Base-by-base conservation (phyloP, 1,140 invertebrate species). In the Scaptomyza graminum region DNA sequence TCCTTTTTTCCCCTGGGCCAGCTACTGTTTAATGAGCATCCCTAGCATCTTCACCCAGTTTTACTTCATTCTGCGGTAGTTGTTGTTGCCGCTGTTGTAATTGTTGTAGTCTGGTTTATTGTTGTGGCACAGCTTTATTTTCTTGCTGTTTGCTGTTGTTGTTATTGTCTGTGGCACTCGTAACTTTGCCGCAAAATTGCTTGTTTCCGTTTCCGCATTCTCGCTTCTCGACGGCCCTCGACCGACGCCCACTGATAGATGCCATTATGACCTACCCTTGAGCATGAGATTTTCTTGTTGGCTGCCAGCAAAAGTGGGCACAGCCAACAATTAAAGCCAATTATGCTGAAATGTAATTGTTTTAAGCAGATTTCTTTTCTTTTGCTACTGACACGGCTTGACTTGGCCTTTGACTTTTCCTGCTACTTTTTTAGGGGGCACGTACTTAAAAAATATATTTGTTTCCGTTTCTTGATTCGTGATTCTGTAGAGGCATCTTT, bases 321-420 rank as follows among this genome's bases (percentile, higher is more conserved):
- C 74, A 81, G 70, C 54, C 74, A 68, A 79, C 84, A 90, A 90
- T 90, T 90, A 90, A 90, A 90, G 89, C 81, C 84, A 90, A 90
- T 90, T 90, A 90, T 90, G 87, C 81, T 89, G 71, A 87, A 87
- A 85, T 72, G 69, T 90, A 90, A 90, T 90, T 90, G 89, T 84
- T 90, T 90, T 89, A 87, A 90, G 85, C 83, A 76, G 83, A 88
- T 41, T 41, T 41, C n/a, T 41, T 88, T 88, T 88, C 76, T 76
- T 78, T 59, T 66, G 55, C 15, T 56, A 22, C 46, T 46, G 56
- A 37, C 65, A 46, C 49, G 44, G 34, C 51, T 43, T 59, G 43
- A 60, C 60, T 62, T 61, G 50, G 39, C 5, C 22, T 56, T 70
- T 34, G 54, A 49, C 52, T 70, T 70, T 52, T 55, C 28, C 28